Conservation (phyloP, 2,888 invertebrate species). For the Lasioglossum zephyrum region DNA sequence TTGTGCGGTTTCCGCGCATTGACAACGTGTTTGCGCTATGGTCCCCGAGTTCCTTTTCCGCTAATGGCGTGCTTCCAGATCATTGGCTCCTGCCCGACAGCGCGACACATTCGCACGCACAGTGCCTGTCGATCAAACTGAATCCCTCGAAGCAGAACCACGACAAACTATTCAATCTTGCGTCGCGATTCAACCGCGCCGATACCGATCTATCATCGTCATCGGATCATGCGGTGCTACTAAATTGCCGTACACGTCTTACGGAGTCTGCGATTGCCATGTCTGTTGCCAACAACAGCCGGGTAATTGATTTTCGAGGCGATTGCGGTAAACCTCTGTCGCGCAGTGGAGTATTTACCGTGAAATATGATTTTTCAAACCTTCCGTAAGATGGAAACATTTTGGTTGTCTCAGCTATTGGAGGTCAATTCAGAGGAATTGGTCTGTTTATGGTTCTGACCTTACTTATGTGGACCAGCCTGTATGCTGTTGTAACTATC, state of each 20-base stretch:
- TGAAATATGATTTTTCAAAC: no score
- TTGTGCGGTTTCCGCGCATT: slow-evolving; percentile 76
- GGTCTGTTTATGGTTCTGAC: no score
- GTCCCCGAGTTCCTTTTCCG: slow-evolving; percentile 31
- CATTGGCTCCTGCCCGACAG: neutral
- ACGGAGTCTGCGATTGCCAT: neutral
- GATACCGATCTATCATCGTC: slow-evolving; percentile 1
- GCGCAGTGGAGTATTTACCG: no score
- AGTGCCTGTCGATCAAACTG: neutral
- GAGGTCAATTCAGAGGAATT: no score
- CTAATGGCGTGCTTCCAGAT: neutral
- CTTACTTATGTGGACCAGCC: no score
- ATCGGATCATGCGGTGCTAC: neutral
- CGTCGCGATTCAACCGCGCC: neutral
- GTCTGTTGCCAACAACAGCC: no score
- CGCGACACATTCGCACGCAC: neutral
- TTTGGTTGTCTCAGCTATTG: no score
- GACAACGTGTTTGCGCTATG: slow-evolving; percentile 67
- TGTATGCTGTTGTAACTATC: no score
- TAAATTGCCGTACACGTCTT: neutral
- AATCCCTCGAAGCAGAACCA: neutral
- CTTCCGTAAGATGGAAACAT: no score
- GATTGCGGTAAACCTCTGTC: neutral
- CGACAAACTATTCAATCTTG: neutral
- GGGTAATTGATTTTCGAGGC: neutral